Evolutionary conservation across 2,888 invertebrate genomes (phyloP), one percentile per base, ranked within the genome.

Genomic region (Geophilus truncorum): DNA sequence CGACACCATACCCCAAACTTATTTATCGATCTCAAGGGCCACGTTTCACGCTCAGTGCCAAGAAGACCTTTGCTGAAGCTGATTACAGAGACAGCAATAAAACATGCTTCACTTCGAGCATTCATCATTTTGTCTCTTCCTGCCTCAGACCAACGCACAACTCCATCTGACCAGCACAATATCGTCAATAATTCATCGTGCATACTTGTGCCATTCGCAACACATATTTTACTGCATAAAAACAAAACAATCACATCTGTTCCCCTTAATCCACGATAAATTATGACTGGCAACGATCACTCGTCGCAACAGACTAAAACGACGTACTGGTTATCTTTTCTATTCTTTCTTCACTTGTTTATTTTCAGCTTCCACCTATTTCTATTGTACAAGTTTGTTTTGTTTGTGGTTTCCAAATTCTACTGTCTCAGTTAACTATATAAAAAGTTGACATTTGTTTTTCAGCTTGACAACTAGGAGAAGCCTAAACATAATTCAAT

Each of bases 71-170:
- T 4, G 5, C 57, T 57, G 18, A 57, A 57, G n/a, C 57, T 57
- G 57, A 57, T 57, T 57, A 57, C 57, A n/a, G 18, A 57, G 57
- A 57, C 57, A 57, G 57, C 57, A 57, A 57, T 57, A 57, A 57
- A 57, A 57, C 21, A 57, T 21, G 57, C 9, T 18, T n/a, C 57
- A 57, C 57, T 23, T 21, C 18, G 18, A 57, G 57, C 57, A 57
- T 57, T 57, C 57, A 57, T 57, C 57, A 57, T 57, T 57, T 57
- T 57, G 57, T 57, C 57, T n/a, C 18, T 21, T 18, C 7, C 23
- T 15, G 15, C 15, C 4, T 4, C 51, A 5, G 4, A 5, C 12
- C 51, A 9, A n/a, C 51, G 15, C 12, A n/a, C n/a, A n/a, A 9
- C 51, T 51, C 9, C 7, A 51, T 15, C 51, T 6, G 18, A 12